Evolutionary conservation across 2,113 vertebrate genomes (phyloP).

Genomic region (Nestor notabilis): DNA sequence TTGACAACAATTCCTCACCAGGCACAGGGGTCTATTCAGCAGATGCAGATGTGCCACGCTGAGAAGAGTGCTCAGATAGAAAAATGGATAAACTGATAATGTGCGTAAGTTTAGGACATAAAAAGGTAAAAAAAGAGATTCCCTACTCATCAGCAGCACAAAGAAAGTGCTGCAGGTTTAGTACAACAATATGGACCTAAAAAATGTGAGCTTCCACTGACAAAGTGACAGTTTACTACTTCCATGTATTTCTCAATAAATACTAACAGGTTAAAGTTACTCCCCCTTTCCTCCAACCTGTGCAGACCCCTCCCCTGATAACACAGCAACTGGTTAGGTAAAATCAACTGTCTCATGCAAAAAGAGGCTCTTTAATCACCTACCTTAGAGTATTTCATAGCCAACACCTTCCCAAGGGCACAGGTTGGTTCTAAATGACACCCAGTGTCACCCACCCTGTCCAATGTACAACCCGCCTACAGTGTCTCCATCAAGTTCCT

Average conservation of each 20-base stretch:
- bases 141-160: background rate
- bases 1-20: background rate
- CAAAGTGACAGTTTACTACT: background rate
- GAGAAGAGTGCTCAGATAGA: background rate
- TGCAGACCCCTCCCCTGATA: background rate
- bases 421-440: background rate
- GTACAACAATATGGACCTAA: background rate
- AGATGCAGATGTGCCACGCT: background rate
- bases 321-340: background rate
- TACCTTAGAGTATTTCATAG: background rate
- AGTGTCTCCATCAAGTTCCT: fast-evolving
- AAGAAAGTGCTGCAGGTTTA: background rate
- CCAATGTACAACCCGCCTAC: background rate
- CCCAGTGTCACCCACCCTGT: background rate
- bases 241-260: background rate
- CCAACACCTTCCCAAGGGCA: background rate
- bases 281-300: background rate
- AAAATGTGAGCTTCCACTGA: background rate
- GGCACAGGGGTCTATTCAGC: background rate
- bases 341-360: background rate
- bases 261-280: background rate
- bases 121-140: background rate
- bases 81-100: background rate
- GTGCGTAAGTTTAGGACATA: background rate
- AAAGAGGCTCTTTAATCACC: background rate